phyloP scores from a whole-genome alignment of 2,888 invertebrate genomes.

The Platerodrilus igneus region DNA sequence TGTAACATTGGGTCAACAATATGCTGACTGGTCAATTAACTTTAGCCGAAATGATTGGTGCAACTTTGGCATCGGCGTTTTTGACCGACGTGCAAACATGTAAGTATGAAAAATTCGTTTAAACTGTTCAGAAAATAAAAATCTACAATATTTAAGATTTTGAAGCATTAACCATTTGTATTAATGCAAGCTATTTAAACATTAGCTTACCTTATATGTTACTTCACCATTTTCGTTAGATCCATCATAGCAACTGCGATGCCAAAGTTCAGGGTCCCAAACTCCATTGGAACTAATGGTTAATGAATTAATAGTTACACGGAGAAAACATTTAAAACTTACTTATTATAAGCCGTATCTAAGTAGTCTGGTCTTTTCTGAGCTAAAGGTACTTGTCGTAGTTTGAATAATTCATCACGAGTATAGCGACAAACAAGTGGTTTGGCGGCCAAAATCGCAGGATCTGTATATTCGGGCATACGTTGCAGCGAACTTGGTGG shows the following conservation, averaged over 20 bases:
- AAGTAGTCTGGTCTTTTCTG: conserved; percentile 68
- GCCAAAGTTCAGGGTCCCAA: conserved; percentile 55
- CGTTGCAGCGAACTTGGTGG: conserved; percentile 40
- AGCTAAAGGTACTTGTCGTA: conserved; percentile 66
- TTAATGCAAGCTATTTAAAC: too few species aligned
- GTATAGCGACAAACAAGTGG: conserved; percentile 54
- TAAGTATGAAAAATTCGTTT: too few species aligned
- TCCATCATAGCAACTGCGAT: conserved; percentile 57
- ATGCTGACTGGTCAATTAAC: too few species aligned
- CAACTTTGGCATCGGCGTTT: too few species aligned
- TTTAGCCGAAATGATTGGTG: too few species aligned
- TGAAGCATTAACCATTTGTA: too few species aligned
- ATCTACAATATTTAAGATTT: too few species aligned
- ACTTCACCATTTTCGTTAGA: conserved; percentile 59
- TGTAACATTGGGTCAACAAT: too few species aligned
- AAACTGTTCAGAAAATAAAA: too few species aligned
- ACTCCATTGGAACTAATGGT: conserved; percentile 45
- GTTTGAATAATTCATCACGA: conserved; percentile 66
- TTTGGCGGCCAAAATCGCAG: conserved; percentile 57
- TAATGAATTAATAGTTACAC: conserved; percentile 5
- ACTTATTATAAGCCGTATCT: conserved; percentile 56
- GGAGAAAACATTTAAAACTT: conserved; percentile 31
- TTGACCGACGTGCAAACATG: too few species aligned
- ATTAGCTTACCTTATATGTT: conserved; percentile 53
- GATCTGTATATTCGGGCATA: conserved; percentile 45